Evolutionary conservation across 2,888 invertebrate species (phyloP).

Genomic region (Oscheius myriophilus): DNA sequence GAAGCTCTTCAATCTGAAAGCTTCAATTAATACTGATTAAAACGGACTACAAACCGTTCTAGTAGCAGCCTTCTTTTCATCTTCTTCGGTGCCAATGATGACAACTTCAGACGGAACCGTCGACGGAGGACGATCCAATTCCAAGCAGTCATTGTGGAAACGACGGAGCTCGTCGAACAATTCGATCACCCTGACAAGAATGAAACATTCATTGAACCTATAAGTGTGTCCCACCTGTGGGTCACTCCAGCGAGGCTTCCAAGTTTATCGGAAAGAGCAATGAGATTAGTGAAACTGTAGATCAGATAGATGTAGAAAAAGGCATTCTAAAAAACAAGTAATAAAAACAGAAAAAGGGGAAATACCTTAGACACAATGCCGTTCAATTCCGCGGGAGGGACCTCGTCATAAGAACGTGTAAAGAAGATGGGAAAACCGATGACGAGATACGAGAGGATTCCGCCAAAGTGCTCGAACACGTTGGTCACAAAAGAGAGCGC

Average conservation of each 20-base stretch:
- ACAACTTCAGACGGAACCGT: slow-evolving; percentile 66
- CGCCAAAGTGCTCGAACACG: slow-evolving; percentile 75
- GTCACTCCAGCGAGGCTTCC: slow-evolving; percentile 75
- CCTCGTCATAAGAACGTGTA: slow-evolving; percentile 72
- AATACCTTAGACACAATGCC: slow-evolving; percentile 75
- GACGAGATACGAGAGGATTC: slow-evolving; percentile 76
- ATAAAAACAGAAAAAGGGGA: slow-evolving; percentile 8
- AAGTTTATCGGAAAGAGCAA: slow-evolving; percentile 74
- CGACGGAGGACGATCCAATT: slow-evolving; percentile 67
- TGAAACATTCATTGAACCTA: too few relatives aligned
- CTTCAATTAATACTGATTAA: background rate
- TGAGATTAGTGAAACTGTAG: slow-evolving; percentile 75
- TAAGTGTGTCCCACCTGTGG: slow-evolving; percentile 70
- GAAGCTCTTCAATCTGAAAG: slow-evolving; percentile 62
- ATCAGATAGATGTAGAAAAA: slow-evolving; percentile 77
- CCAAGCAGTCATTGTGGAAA: slow-evolving; percentile 64
- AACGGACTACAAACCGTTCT: slow-evolving; percentile 19
- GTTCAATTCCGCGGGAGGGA: slow-evolving; percentile 73
- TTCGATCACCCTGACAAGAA: slow-evolving; percentile 67
- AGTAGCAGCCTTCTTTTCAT: slow-evolving; percentile 40
- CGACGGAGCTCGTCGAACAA: slow-evolving; percentile 65
- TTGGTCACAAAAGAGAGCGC: slow-evolving; percentile 50
- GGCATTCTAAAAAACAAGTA: slow-evolving; percentile 73
- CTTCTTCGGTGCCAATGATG: slow-evolving; percentile 62
- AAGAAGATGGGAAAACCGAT: slow-evolving; percentile 72